Evolutionary conservation across 2,888 invertebrate genomes (phyloP).

Genomic region (Tanaodytes sp.): DNA sequence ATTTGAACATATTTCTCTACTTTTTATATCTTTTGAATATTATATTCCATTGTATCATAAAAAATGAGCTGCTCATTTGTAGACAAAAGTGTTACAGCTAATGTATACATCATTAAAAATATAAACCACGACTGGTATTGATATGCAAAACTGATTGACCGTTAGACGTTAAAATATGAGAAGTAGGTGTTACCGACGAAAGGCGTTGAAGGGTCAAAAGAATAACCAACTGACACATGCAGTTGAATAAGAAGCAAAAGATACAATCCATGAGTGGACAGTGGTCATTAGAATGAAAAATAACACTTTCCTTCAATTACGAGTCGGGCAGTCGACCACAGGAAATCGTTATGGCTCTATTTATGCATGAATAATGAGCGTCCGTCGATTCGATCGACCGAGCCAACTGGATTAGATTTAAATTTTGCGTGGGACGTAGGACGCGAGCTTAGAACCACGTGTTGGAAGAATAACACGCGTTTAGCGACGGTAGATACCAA

Average conservation of each 20-base stretch:
- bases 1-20: too few species aligned
- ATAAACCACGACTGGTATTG: slow-evolving; percentile 32
- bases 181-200: slow-evolving; percentile 42
- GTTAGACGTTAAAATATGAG: slow-evolving; percentile 51
- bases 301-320: slow-evolving; percentile 63
- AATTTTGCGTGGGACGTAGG: too few species aligned
- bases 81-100: slow-evolving; percentile 21
- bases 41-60: too few species aligned
- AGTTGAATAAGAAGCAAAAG: slow-evolving; percentile 46
- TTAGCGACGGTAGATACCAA: too few species aligned
- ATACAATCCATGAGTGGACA: slow-evolving; percentile 60
- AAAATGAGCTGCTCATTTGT: too few species aligned
- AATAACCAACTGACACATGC: slow-evolving; percentile 42
- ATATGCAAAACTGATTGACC: slow-evolving; percentile 49
- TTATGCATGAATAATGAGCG: slow-evolving; percentile 60
- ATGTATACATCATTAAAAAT: slow-evolving; percentile 34
- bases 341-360: slow-evolving; percentile 63
- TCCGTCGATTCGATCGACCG: slow-evolving; percentile 64
- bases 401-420: slow-evolving; percentile 6
- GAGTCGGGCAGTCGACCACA: slow-evolving; percentile 44
- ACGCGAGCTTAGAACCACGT: too few species aligned
- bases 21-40: too few species aligned
- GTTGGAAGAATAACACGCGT: too few species aligned
- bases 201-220: slow-evolving; percentile 39
- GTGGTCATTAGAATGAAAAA: slow-evolving; percentile 70